Evolutionary conservation across 2,113 vertebrate species (phyloP).

Genomic region (Danionella cerebrum): DNA sequence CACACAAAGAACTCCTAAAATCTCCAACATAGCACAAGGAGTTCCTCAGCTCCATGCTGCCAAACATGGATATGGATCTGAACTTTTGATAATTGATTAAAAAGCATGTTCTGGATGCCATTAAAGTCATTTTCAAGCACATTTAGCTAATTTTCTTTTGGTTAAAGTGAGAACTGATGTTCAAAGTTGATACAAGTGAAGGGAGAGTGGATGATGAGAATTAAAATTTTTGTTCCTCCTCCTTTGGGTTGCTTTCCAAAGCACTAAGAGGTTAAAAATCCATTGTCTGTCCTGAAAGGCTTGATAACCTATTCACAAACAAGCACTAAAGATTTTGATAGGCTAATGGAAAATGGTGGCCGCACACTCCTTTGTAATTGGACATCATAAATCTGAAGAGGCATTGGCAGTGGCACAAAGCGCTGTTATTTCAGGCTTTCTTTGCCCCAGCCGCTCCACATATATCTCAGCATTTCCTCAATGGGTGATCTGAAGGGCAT

Average conservation of each 20-base stretch:
- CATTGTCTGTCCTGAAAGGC: constrained; percentile 54
- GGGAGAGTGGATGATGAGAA: no score
- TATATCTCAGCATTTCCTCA: constrained; percentile 80
- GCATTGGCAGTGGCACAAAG: constrained; percentile 75
- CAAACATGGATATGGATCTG: no score
- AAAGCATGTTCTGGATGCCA: no score
- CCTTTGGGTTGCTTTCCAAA: constrained; percentile 58
- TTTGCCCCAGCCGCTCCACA: constrained; percentile 60
- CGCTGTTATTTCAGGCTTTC: constrained; percentile 65
- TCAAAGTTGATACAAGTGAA: no score
- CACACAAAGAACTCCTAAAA: no score
- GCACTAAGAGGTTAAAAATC: constrained; percentile 49
- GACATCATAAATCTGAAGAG: constrained; percentile 84
- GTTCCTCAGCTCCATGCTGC: no score
- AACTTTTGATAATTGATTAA: no score
- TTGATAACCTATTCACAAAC: constrained; percentile 66
- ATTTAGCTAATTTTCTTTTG: no score
- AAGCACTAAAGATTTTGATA: constrained; percentile 68
- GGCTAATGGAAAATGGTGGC: constrained; percentile 78
- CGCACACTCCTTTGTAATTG: constrained; percentile 68
- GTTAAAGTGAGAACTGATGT: no score
- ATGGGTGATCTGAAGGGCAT: constrained; percentile 75
- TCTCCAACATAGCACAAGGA: no score
- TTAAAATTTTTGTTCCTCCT: no score
- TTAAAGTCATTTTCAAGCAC: no score